Evolutionary conservation across 2,113 vertebrate genomes (phyloP).

Genomic region (Alouatta palliata): DNA sequence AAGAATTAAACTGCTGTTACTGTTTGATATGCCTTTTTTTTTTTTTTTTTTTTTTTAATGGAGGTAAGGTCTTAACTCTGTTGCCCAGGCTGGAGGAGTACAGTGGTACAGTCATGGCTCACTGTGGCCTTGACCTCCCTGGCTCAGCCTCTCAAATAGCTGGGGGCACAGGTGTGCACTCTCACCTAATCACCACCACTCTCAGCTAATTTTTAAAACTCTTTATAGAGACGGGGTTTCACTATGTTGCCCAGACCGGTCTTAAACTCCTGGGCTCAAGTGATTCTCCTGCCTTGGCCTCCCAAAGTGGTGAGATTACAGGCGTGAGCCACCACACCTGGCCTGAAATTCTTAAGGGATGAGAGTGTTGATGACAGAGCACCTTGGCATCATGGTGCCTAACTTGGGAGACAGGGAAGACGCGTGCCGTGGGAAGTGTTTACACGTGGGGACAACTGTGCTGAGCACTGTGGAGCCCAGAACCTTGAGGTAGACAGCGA

Average conservation of each 20-base stretch:
- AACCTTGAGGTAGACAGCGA: background rate
- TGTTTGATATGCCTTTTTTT: background rate
- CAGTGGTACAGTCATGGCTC: background rate
- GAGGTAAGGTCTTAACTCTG: background rate
- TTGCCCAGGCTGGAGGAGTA: background rate
- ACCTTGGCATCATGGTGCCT: background rate
- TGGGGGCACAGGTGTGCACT: no score
- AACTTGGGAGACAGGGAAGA: background rate
- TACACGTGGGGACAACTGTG: no score
- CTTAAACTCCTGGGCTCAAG: no score
- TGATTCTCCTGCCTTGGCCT: no score
- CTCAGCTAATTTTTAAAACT: no score
- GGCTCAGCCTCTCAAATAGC: no score
- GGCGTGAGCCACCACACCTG: no score
- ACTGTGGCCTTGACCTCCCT: background rate
- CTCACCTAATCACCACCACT: no score
- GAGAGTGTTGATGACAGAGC: background rate
- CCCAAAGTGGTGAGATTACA: no score
- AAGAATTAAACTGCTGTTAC: background rate
- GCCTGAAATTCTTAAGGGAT: background rate
- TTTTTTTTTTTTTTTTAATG: background rate
- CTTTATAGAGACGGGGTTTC: no score
- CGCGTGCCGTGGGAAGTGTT: background rate
- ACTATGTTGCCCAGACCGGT: no score
- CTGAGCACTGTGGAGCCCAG: accelerated